Evolutionary conservation across 2,888 invertebrate genomes (phyloP), one percentile per base, ranked within the genome.

Genomic region (Chironomus tentans): DNA sequence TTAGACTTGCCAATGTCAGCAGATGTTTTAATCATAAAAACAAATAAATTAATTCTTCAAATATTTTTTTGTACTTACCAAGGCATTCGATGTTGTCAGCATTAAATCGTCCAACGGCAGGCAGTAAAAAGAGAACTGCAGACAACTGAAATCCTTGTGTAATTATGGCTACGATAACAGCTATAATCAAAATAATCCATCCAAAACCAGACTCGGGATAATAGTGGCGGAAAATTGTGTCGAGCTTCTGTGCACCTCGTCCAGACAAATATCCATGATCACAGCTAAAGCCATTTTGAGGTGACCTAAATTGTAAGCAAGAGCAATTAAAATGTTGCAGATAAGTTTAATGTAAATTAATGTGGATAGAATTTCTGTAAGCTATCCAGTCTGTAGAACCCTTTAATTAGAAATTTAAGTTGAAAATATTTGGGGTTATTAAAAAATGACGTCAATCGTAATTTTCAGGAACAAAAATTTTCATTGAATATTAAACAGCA

Each of bases 241-340:
- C 76, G n/a, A 65, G 61, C 69, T 77, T 77, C 15, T 72, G 72
- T 38, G 77, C 77, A 6, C 77, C 77, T 12, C 72, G 65, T 5
- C 76, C 77, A 2, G 76, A 61, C 18, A 76, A 62, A 70, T 76
- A 77, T 69, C 77, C 76, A 28, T 76, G 75, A 62, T 77, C 77
- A 21, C 50, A 61, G 13, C 50, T 62, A n/a, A 28, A 68, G 2
- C 68, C 68, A 68, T 28, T 46, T 10, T 72, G 72, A 12, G 72
- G 72, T 62, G 72, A 72, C 72, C 72, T 72, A 72, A 28, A 21
- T 72, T 38, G 10, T 38, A 38, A 38, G 38, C 10, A 10, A 38
- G 38, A 38, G 38, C 38, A 38, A 38, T 38, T 38, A 38, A 38
- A 38, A 38, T 38, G 38, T 10, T 38, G 38, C 2, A 38, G 38